Evolutionary conservation across 2,888 invertebrate species (phyloP).

Genomic region (Papilio elwesi): DNA sequence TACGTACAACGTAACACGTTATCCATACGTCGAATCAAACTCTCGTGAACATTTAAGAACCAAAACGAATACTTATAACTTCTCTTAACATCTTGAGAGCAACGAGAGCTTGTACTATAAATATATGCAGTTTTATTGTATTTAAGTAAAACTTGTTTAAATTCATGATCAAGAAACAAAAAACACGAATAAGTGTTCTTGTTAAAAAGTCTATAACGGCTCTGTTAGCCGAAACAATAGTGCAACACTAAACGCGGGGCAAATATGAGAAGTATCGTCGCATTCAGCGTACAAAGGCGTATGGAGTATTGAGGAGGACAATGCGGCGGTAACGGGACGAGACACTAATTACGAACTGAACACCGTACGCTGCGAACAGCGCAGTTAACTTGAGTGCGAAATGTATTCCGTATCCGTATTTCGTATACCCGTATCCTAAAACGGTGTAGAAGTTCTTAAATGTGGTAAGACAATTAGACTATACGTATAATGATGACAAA

Average conservation of each 20-base stretch:
- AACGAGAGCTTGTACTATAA: no score
- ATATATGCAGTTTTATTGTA: no score
- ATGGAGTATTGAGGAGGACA: constrained; percentile 75
- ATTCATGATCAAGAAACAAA: constrained; percentile 10
- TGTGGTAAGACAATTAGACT: no score
- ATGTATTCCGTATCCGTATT: constrained; percentile 51
- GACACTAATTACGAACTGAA: constrained; percentile 77
- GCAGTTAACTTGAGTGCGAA: constrained; percentile 44
- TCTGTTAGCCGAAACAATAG: constrained; percentile 58
- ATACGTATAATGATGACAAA: no score
- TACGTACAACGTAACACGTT: no score
- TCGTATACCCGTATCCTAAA: no score
- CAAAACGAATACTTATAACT: no score
- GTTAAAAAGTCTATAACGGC: constrained; percentile 44
- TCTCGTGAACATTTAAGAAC: no score
- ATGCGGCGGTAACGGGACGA: constrained; percentile 77
- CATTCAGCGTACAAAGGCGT: constrained; percentile 75
- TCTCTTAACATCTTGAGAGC: no score
- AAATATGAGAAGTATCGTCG: constrained; percentile 69
- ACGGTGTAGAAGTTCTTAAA: no score
- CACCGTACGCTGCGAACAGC: constrained; percentile 58
- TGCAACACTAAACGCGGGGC: constrained; percentile 63
- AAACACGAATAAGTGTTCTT: constrained; percentile 34
- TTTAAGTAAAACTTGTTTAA: no score
- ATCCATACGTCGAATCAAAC: no score